These are phyloP conservation scores for Potamarius usumacintae DNA, from an alignment of 2,113 vertebrate genomes.

Conservation along the genomic window DNA sequence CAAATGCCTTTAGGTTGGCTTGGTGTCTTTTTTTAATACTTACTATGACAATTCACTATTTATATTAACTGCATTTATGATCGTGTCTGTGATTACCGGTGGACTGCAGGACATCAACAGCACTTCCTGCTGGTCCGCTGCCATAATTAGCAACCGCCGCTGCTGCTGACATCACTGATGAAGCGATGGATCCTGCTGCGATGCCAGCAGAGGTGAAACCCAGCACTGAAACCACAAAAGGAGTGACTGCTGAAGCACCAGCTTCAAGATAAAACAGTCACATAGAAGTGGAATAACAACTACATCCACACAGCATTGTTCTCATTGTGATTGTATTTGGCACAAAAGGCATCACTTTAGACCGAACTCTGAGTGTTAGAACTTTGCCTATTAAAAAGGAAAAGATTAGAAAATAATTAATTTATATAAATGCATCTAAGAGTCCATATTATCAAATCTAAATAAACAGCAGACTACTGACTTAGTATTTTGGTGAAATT, in stretches of 20 bases:
- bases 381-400: not conserved
- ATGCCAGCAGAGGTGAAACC: constrained; percentile 48
- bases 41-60: too few relatives aligned
- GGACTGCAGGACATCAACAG: constrained; percentile 49
- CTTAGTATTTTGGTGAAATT: too few relatives aligned
- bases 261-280: not conserved
- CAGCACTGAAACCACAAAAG: not conserved
- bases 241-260: not conserved
- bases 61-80: not conserved
- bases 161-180: constrained; percentile 43
- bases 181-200: constrained; percentile 31
- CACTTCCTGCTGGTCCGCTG: constrained; percentile 29
- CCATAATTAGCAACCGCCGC: constrained; percentile 45
- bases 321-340: not conserved
- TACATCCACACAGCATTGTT: not conserved
- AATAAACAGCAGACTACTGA: too few relatives aligned
- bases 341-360: too few relatives aligned
- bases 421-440: not conserved
- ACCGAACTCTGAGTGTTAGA: too few relatives aligned
- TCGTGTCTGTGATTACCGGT: constrained; percentile 26
- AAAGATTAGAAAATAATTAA: too few relatives aligned
- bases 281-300: not conserved
- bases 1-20: too few relatives aligned
- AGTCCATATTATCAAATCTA: not conserved
- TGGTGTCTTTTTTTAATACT: too few relatives aligned